These are phyloP conservation scores for Anadara kagoshimensis DNA, from an alignment of 1,140 invertebrate genomes.

Conservation along the genomic window DNA sequence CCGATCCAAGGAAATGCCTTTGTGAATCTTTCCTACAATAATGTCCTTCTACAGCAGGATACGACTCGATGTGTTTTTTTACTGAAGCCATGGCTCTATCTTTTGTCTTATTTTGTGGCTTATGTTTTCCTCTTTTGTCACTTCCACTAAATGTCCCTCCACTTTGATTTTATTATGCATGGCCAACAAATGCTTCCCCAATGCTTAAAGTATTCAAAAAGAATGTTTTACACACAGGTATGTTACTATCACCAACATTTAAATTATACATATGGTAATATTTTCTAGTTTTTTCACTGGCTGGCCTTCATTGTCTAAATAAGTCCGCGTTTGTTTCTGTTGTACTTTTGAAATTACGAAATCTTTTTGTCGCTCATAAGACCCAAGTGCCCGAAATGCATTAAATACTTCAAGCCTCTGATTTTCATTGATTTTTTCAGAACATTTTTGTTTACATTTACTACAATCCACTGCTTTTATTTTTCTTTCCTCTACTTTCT, in stretches of 20 bases:
- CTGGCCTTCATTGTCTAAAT: not conserved
- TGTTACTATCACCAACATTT: not conserved
- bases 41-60: slow-evolving; percentile 43
- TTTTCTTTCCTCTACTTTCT: no score
- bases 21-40: slow-evolving; percentile 40
- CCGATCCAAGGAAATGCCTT: slow-evolving; percentile 32
- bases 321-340: slow-evolving; percentile 8
- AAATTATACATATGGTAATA: not conserved
- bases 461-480: no score
- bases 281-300: slow-evolving; percentile 1
- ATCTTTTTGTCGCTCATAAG: slow-evolving; percentile 2
- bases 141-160: not conserved
- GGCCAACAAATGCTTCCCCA: not conserved
- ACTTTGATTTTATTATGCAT: not conserved
- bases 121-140: slow-evolving; percentile 21
- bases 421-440: no score
- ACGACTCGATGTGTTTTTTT: slow-evolving; percentile 41
- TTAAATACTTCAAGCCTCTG: no score
- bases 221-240: no score
- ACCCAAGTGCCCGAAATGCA: no score
- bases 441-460: no score
- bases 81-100: slow-evolving; percentile 12
- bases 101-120: slow-evolving; percentile 36
- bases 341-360: not conserved
- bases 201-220: no score